A percentile compares a stretch with the other conserved stretches of the same genome.
phyloP scores from a whole-genome alignment of 2,888 invertebrate species.

The Ophioninae sp. region DNA sequence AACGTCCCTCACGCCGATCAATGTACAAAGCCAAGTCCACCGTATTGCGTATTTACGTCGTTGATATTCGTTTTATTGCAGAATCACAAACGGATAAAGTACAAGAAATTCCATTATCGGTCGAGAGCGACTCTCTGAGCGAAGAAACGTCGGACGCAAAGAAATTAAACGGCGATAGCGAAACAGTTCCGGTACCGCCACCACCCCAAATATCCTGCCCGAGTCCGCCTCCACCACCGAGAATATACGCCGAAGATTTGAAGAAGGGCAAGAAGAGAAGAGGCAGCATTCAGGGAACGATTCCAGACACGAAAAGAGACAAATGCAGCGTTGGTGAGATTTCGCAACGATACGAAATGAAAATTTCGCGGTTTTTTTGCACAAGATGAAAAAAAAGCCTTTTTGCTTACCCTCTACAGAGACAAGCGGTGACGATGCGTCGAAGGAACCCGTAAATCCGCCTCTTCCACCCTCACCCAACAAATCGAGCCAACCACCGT shows the following conservation, averaged over 20 bases:
- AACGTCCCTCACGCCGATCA: not conserved
- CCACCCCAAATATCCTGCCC: constrained; percentile 76
- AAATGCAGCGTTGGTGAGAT: constrained; percentile 64
- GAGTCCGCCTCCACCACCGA: constrained; percentile 79
- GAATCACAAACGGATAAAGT: constrained; percentile 51
- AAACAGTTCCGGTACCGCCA: constrained; percentile 67
- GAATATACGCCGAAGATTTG: constrained; percentile 76
- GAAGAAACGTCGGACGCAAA: constrained; percentile 25
- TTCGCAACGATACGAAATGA: not conserved
- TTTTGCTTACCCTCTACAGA: constrained; percentile 36
- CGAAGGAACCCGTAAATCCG: constrained; percentile 62
- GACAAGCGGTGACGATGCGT: constrained; percentile 38
- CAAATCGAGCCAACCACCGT: constrained; percentile 67
- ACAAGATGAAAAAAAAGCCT: constrained; percentile 11
- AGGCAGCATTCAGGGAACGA: constrained; percentile 60
- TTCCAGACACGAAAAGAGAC: constrained; percentile 64
- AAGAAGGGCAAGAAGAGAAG: constrained; percentile 71
- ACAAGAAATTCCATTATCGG: constrained; percentile 31
- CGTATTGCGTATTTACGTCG: not conserved
- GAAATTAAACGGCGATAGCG: constrained; percentile 32
- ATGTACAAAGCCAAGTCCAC: not conserved
- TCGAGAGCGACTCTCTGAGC: constrained; percentile 21
- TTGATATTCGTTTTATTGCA: not conserved
- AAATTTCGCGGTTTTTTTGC: not conserved
- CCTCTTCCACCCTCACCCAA: constrained; percentile 69